A percentile compares a stretch with the other conserved stretches of the same genome.
Conservation (phyloP, 2,113 vertebrate species). For the Micronisus gabar region DNA sequence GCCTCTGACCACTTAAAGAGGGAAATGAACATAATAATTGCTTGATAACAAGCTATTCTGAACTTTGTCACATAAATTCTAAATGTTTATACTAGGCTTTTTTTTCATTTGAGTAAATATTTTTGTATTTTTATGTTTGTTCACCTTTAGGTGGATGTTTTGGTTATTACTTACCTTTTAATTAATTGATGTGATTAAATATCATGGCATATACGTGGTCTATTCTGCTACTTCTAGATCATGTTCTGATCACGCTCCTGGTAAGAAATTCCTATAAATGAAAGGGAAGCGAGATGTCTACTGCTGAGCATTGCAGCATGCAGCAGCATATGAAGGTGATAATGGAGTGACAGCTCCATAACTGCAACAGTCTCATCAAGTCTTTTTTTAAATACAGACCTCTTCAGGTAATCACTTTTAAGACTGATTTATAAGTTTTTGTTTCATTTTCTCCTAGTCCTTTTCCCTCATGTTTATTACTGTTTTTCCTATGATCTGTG, state of each 20-base stretch:
- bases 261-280: not conserved
- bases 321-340: not conserved
- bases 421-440: not conserved
- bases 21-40: not conserved
- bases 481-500: not conserved
- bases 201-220: accelerated
- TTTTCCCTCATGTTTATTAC: not conserved
- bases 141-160: not conserved
- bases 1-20: not conserved
- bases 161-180: not conserved
- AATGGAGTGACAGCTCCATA: not conserved
- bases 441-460: not conserved
- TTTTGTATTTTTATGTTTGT: not conserved
- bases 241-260: not conserved
- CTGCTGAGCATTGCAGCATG: not conserved
- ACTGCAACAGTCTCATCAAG: not conserved
- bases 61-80: not conserved
- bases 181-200: not conserved
- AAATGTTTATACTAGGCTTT: not conserved
- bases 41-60: not conserved
- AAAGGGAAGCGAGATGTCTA: not conserved
- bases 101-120: not conserved
- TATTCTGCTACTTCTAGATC: not conserved
- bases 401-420: not conserved
- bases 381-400: not conserved